A percentile compares a stretch with the other conserved stretches of the same genome.
Conservation (phyloP, 2,888 invertebrate species). For the Limnephilus marmoratus region DNA sequence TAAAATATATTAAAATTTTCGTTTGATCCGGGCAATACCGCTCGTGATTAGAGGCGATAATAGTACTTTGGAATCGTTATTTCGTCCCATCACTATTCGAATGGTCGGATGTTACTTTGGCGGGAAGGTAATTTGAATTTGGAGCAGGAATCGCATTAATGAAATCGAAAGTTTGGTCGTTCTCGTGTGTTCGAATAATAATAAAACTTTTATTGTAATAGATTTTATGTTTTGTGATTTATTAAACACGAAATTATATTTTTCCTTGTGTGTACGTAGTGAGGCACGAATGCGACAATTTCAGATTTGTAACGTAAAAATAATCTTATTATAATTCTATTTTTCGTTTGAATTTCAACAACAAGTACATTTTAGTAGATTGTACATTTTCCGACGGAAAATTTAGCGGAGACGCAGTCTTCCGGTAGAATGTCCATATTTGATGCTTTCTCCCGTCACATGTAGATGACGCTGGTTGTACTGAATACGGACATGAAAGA, state of each 20-base stretch:
- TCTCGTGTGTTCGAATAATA: neutral
- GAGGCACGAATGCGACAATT: too few species aligned
- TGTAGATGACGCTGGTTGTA: conserved; percentile 43
- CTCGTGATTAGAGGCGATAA: conserved; percentile 51
- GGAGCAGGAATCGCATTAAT: neutral
- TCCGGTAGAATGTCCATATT: neutral
- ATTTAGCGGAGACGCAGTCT: conserved; percentile 43
- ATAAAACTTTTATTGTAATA: neutral
- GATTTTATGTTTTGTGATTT: neutral
- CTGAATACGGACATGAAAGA: neutral
- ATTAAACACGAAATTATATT: neutral
- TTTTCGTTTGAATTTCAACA: too few species aligned
- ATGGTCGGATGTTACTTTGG: conserved; percentile 35
- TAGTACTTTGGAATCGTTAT: conserved; percentile 17
- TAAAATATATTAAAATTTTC: conserved; percentile 60
- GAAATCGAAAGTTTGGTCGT: neutral
- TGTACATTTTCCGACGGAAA: conserved; percentile 13
- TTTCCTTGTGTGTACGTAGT: too few species aligned
- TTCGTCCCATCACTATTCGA: neutral
- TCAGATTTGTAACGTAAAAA: too few species aligned
- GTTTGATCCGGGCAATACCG: conserved; percentile 52
- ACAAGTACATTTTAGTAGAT: neutral
- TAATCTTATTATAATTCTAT: too few species aligned
- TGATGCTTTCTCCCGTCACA: conserved; percentile 12
- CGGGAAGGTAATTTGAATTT: conserved; percentile 11